Evolutionary conservation across 2,797 vertebrate species (phyloP), one percentile per base, ranked within the genome.

Genomic region (Scarus forsteni): DNA sequence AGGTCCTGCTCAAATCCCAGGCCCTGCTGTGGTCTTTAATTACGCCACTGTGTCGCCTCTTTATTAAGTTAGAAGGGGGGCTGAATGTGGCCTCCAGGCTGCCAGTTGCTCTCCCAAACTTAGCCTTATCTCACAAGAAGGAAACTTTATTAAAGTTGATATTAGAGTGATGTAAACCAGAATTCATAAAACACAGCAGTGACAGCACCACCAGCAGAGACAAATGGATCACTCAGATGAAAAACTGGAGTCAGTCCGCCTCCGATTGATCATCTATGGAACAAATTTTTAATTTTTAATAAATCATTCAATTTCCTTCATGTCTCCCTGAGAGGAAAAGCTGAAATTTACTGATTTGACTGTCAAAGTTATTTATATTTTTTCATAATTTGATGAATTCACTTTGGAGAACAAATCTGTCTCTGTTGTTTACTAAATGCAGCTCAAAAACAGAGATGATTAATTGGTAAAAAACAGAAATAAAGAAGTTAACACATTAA

Each of bases 211-310:
- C 2, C 49, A 50, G 43, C 61, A 45, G 40, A 54, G 8, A 38
- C 9, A 10, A 54, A 64, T 53, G 40, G 16, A 57, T 73, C 60
- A 48, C 27, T 39, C 14, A 58, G 68, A 81, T 67, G 61, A 66
- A 70, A 68, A 76, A 63, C 60, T 15, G 62, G 38, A 60, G 51
- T 65, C 62, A 55, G 64, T 58, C 54, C 38, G 46, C 16, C 66
- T 57, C 44, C 10, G 48, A 80, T 88, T 80, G 68, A 74, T 86
- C 79, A 83, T 60, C 43, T 40, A 19, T 27, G 67, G n/a, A 70
- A 67, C 27, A 52, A 58, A 57, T 60, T 9, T 40, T 48, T 51
- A 75, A 61, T 63, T 70, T 77, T 76, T 78, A 78, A 85, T 88
- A 46, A 85, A 79, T 78, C 39, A 80, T 81, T 76, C 64, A 65